phyloP scores from a whole-genome alignment of 2,797 vertebrate species.

The Rachycentron canadum region DNA sequence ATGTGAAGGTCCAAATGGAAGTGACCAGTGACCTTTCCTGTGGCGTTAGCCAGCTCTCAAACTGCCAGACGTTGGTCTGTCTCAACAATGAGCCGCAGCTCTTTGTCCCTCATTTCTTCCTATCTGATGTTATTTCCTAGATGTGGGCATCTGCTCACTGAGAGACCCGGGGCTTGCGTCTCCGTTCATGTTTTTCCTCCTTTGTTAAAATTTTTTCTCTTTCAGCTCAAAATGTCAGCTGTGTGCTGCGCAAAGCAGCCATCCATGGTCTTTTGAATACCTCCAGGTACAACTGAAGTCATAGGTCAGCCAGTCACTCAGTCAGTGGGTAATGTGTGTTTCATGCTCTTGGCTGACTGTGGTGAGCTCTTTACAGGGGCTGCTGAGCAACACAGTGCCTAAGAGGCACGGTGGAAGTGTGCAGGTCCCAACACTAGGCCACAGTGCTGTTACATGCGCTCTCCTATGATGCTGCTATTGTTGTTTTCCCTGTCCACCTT shows the following conservation, averaged over 20 bases:
- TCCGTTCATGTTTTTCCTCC: conserved; percentile 32
- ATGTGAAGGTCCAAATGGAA: conserved; percentile 83
- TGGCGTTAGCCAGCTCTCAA: conserved; percentile 74
- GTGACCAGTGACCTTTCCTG: conserved; percentile 84
- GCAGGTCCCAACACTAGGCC: conserved; percentile 50
- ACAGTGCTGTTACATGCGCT: conserved; percentile 35
- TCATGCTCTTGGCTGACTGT: conserved; percentile 70
- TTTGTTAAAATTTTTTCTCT: conserved; percentile 38
- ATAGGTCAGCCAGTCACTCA: conserved; percentile 82
- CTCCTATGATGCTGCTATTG: conserved; percentile 68
- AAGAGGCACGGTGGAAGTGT: conserved; percentile 58
- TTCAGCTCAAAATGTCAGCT: conserved; percentile 77
- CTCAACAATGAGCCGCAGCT: conserved; percentile 74
- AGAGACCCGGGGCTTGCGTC: conserved; percentile 61
- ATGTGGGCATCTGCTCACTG: conserved; percentile 73
- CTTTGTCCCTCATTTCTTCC: conserved; percentile 76
- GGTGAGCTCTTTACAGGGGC: conserved; percentile 56
- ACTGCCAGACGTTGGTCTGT: conserved; percentile 77
- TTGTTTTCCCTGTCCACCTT: conserved; percentile 56
- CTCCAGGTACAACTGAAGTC: conserved; percentile 81
- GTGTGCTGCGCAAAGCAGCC: conserved; percentile 67
- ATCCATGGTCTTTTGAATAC: conserved; percentile 76
- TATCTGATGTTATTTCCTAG: conserved; percentile 79
- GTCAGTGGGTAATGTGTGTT: conserved; percentile 77
- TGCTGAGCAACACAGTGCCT: conserved; percentile 62